These are phyloP conservation scores for Galaxias olidus DNA, from an alignment of 2,797 vertebrate genomes.

Conservation along the genomic window DNA sequence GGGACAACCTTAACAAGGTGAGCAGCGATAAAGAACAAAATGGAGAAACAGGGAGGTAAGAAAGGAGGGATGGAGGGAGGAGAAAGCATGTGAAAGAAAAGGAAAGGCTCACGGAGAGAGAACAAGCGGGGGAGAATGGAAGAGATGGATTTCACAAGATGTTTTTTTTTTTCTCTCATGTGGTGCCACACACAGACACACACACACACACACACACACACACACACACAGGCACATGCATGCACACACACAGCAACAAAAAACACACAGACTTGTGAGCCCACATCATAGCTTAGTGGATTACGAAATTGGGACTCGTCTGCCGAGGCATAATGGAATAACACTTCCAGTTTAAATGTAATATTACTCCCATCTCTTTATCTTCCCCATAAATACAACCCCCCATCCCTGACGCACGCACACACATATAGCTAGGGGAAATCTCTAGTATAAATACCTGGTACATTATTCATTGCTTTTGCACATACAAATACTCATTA, in stretches of 20 bases:
- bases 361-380: not conserved
- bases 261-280: not conserved
- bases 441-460: too few relatives aligned
- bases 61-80: slow-evolving; percentile 17
- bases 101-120: not conserved
- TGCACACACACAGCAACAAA: too few relatives aligned
- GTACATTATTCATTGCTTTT: too few relatives aligned
- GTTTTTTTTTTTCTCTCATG: slow-evolving; percentile 25
- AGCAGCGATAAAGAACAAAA: slow-evolving; percentile 21
- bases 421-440: too few relatives aligned
- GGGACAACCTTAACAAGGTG: slow-evolving; percentile 43
- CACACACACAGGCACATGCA: too few relatives aligned
- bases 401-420: too few relatives aligned
- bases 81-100: slow-evolving; percentile 9
- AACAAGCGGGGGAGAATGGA: slow-evolving; percentile 4
- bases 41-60: slow-evolving; percentile 8
- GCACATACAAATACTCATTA: too few relatives aligned
- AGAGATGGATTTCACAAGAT: slow-evolving; percentile 22
- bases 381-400: not conserved
- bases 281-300: not conserved
- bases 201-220: too few relatives aligned
- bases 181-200: not conserved
- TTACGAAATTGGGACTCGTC: not conserved
- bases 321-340: not conserved
- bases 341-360: not conserved